A percentile compares a stretch with the other conserved stretches of the same genome.
Conservation (phyloP, 2,888 invertebrate genomes). For the Hirtodrosophila trivittata region DNA sequence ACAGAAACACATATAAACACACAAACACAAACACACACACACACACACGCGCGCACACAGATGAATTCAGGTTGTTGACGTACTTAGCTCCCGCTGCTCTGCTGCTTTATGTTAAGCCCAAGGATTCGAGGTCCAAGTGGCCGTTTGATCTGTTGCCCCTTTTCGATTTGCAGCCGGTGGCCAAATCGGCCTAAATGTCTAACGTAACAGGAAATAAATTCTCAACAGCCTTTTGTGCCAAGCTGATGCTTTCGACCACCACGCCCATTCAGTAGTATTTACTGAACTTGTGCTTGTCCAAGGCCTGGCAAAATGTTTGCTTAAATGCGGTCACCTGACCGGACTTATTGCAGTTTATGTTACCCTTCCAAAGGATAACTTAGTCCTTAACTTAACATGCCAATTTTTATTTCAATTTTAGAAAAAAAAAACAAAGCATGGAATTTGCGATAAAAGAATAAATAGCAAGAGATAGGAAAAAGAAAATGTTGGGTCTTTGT, state of each 20-base stretch:
- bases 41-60: not conserved
- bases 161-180: slow-evolving; percentile 48
- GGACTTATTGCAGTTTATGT: slow-evolving; percentile 28
- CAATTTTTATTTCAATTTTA: not conserved
- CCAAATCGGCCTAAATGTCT: slow-evolving; percentile 70
- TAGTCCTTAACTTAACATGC: not conserved
- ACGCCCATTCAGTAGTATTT: slow-evolving; percentile 27
- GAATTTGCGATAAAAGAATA: too few species aligned
- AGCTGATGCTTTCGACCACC: slow-evolving; percentile 17
- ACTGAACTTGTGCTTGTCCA: slow-evolving; percentile 37
- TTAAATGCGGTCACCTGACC: slow-evolving; percentile 51
- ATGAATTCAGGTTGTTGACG: slow-evolving; percentile 38
- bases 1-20: not conserved
- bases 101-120: slow-evolving; percentile 56
- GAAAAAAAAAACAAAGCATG: not conserved
- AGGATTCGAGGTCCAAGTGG: slow-evolving; percentile 40
- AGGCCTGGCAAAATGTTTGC: slow-evolving; percentile 51
- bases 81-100: slow-evolving; percentile 47
- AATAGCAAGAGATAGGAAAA: too few species aligned
- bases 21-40: not conserved
- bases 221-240: slow-evolving; percentile 64
- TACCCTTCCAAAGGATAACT: slow-evolving; percentile 5
- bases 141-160: slow-evolving; percentile 68
- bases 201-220: slow-evolving; percentile 75
- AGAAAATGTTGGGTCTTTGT: too few species aligned